These are phyloP conservation scores for Anastatus disparis DNA, from an alignment of 1,140 invertebrate genomes.

Conservation along the genomic window DNA sequence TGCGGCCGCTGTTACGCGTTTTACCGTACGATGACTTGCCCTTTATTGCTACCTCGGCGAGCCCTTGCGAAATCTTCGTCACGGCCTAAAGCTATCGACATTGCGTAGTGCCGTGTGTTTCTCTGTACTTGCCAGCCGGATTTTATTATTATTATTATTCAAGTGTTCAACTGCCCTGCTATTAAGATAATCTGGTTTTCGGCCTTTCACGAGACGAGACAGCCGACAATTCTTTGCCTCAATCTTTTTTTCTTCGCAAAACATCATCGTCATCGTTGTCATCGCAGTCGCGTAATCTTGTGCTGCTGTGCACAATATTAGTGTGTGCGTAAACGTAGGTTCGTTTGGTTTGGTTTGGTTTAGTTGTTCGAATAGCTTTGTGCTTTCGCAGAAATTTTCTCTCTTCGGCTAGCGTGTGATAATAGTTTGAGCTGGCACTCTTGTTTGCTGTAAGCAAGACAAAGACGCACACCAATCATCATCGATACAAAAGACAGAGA, in stretches of 20 bases:
- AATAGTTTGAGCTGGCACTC: neutral
- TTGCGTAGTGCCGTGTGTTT: no score
- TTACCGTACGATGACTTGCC: conserved; percentile 57
- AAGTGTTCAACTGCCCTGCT: neutral
- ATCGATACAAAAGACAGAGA: neutral
- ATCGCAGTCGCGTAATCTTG: no score
- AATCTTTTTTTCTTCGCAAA: no score
- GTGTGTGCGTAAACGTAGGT: no score
- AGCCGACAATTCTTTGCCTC: neutral
- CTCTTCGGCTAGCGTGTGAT: no score
- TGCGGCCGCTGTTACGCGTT: conserved; percentile 51
- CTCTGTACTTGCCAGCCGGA: neutral
- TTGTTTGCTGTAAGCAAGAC: neutral
- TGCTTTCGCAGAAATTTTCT: neutral
- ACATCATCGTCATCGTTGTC: neutral
- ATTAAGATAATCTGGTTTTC: no score
- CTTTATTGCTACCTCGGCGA: conserved; percentile 48
- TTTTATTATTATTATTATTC: no score
- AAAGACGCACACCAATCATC: neutral
- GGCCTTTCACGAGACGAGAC: neutral
- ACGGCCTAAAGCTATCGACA: conserved; percentile 2
- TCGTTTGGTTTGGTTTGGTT: no score
- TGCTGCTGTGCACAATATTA: no score
- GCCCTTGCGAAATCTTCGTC: conserved; percentile 46
- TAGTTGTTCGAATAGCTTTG: no score